Percentiles rank a stretch among this genome's conserved stretches.
Evolutionary conservation across 2,113 vertebrate genomes (phyloP).

Genomic region (Mola mola): DNA sequence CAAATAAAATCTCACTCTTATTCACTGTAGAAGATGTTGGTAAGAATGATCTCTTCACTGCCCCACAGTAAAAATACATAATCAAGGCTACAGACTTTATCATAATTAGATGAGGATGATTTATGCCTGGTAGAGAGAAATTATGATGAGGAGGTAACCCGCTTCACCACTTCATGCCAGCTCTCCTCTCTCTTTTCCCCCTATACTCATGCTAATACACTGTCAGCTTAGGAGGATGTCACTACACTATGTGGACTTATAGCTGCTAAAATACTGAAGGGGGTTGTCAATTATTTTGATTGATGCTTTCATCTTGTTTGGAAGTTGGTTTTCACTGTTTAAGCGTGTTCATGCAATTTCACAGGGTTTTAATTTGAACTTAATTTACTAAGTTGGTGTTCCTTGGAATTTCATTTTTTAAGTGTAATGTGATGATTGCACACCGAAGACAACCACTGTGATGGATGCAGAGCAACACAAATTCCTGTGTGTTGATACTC

Average conservation of each 20-base stretch:
- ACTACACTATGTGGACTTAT: slow-evolving; percentile 9
- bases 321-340: slow-evolving; percentile 34
- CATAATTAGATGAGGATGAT: slow-evolving; percentile 77
- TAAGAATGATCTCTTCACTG: slow-evolving; percentile 50
- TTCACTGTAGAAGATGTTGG: slow-evolving; percentile 52
- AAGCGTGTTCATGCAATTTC: slow-evolving; percentile 32
- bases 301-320: slow-evolving; percentile 49
- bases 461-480: too few species aligned
- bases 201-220: too few species aligned
- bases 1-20: slow-evolving; percentile 67
- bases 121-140: slow-evolving; percentile 67
- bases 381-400: slow-evolving; percentile 7
- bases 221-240: slow-evolving; percentile 25
- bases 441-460: background rate
- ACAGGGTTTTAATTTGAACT: slow-evolving; percentile 34
- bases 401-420: slow-evolving; percentile 3
- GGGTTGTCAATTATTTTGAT: slow-evolving; percentile 48
- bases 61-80: slow-evolving; percentile 50
- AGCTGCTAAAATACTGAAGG: slow-evolving; percentile 13
- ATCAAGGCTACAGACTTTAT: slow-evolving; percentile 70
- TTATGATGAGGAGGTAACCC: slow-evolving; percentile 49
- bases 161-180: slow-evolving; percentile 8
- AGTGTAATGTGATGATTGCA: slow-evolving; percentile 18
- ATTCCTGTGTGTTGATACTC: too few species aligned
- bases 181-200: background rate